Percentiles rank a stretch among this genome's conserved stretches.
phyloP scores from a whole-genome alignment of 2,113 vertebrate genomes.

The Triplophysa rosa region DNA sequence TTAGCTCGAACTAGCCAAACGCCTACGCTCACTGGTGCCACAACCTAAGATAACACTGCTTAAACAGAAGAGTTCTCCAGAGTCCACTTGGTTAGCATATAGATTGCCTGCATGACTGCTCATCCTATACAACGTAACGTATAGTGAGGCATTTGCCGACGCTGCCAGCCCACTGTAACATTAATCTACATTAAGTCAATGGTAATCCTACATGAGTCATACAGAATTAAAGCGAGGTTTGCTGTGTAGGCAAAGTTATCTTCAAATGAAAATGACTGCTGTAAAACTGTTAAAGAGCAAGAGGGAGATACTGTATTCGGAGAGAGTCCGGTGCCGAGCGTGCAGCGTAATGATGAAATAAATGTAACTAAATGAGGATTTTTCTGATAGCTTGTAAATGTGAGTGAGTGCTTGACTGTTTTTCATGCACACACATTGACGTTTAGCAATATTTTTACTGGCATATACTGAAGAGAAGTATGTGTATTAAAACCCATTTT shows the following conservation, averaged over 20 bases:
- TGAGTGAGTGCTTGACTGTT: not conserved
- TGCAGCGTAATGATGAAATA: slow-evolving; percentile 13
- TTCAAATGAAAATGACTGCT: slow-evolving; percentile 31
- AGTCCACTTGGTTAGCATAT: slow-evolving; percentile 43
- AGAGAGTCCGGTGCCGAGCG: not conserved
- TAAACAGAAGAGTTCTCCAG: slow-evolving; percentile 41
- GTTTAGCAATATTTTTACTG: not conserved
- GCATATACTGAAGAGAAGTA: not conserved
- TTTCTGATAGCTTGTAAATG: not conserved
- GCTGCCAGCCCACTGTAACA: slow-evolving; percentile 20
- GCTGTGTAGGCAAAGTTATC: slow-evolving; percentile 29
- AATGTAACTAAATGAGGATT: slow-evolving; percentile 4
- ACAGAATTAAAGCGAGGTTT: slow-evolving; percentile 15
- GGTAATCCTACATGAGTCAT: slow-evolving; percentile 38
- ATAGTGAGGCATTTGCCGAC: slow-evolving; percentile 22
- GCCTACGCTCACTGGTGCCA: not conserved
- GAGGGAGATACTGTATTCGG: not conserved
- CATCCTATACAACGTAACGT: slow-evolving; percentile 37
- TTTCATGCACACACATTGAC: not conserved
- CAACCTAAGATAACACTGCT: not conserved
- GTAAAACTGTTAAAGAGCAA: not conserved
- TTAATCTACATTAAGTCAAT: slow-evolving; percentile 46
- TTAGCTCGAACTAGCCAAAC: not conserved
- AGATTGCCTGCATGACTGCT: slow-evolving; percentile 42
- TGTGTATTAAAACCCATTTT: not conserved